phyloP scores from a whole-genome alignment of 1,140 invertebrate genomes.

The Panagrolaimus sp. region DNA sequence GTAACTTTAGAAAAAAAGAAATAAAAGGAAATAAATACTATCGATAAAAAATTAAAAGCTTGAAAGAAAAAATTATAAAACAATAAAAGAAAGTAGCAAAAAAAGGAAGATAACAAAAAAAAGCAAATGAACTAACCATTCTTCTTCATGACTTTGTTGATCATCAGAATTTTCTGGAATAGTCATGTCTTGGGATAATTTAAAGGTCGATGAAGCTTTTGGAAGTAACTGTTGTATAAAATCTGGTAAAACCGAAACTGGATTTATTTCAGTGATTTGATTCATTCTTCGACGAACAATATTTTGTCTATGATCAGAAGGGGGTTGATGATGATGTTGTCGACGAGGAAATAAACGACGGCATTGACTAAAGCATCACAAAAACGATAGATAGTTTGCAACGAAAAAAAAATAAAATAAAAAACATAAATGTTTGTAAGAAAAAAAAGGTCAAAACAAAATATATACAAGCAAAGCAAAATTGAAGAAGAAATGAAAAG shows the following conservation, averaged over 20 bases:
- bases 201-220: background rate
- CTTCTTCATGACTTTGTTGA: background rate
- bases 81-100: background rate
- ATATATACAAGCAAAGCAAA: slow-evolving; percentile 2
- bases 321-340: background rate
- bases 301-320: slow-evolving; percentile 2
- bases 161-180: background rate
- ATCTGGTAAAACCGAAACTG: background rate
- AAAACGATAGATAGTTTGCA: no score
- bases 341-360: slow-evolving; percentile 11
- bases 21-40: no score
- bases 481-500: slow-evolving; percentile 1
- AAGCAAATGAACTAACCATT: slow-evolving; percentile 9
- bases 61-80: no score
- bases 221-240: slow-evolving; percentile 11
- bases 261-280: background rate
- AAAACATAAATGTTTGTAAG: no score
- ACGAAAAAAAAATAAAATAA: no score
- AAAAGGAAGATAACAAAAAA: slow-evolving; percentile 7
- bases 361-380: slow-evolving; percentile 12
- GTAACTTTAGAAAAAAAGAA: no score
- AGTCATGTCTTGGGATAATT: background rate
- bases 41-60: no score
- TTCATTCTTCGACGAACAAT: slow-evolving; percentile 4
- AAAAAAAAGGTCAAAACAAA: no score